Evolutionary conservation across 2,888 invertebrate species (phyloP).

Genomic region (Crioceris asparagi): DNA sequence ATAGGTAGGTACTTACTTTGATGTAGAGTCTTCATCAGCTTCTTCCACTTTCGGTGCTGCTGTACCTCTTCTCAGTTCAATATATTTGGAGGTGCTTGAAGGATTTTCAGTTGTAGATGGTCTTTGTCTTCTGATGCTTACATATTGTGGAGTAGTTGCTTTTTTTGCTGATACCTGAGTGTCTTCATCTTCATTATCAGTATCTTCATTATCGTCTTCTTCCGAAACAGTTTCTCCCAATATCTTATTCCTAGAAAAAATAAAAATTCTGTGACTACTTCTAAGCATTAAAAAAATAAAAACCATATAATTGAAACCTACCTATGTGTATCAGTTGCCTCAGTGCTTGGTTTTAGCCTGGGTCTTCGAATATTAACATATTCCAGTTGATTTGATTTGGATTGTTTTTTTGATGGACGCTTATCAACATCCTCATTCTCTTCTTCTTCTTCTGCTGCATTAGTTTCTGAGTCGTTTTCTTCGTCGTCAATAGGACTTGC

Average conservation of each 20-base stretch:
- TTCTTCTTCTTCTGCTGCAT: conserved; percentile 25
- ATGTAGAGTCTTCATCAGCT: conserved; percentile 12
- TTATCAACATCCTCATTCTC: conserved; percentile 17
- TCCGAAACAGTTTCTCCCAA: conserved; percentile 21
- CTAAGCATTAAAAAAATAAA: too few species aligned
- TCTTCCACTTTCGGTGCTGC: conserved; percentile 12
- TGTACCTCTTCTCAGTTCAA: conserved; percentile 20
- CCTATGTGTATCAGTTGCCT: conserved; percentile 21
- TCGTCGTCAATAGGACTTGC: conserved; percentile 20
- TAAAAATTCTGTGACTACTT: too few species aligned
- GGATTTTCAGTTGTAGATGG: conserved; percentile 38
- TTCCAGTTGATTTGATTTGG: conserved; percentile 40
- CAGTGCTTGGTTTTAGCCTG: conserved; percentile 39
- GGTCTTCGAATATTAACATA: conserved; percentile 58
- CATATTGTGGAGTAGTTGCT: conserved; percentile 45
- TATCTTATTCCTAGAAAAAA: conserved; percentile 29
- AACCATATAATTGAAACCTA: conserved; percentile 12
- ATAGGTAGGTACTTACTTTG: conserved; percentile 10
- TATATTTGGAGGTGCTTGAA: conserved; percentile 21
- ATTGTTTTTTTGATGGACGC: conserved; percentile 21
- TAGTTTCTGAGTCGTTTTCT: conserved; percentile 15
- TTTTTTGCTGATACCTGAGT: conserved; percentile 6
- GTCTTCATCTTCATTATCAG: conserved; percentile 12
- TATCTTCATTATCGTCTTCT: conserved; percentile 19
- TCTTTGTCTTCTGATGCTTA: conserved; percentile 57